Base-by-base conservation (phyloP, 2,888 invertebrate species). In the Pheosia gnoma region DNA sequence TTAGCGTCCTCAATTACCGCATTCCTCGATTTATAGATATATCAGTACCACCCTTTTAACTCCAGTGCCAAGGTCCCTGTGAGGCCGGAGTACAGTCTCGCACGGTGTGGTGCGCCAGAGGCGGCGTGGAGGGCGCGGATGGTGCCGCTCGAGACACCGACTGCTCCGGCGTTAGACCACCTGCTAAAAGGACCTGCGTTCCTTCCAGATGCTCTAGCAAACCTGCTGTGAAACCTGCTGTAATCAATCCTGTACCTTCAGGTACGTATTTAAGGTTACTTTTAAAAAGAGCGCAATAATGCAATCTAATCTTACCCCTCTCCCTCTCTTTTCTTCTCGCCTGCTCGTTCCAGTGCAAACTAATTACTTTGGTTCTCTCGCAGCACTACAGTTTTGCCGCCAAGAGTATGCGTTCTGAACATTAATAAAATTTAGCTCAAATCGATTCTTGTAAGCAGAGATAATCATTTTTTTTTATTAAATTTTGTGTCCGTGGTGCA, bases 41-140 rank as follows among this genome's bases (percentile, higher is more conserved):
- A 47, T n/a, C 47, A 47, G n/a, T 1, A 4, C n/a, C 11, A 47
- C 51, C 56, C 8, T 54, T 58, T 51, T 13, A 43, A 4, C 39
- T 38, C 2, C 56, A 94, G 94, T 94, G 94, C 72, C 79, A 85
- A 69, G 94, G 94, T 8, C 89, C 92, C 0, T 94, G 94, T 65
- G 91, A 91, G 59, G 94, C 95, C 38, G 91, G 91, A 1, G 84
- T 94, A 0, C 94, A 95, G 59, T 93, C 92, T 37, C 94, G 95
- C 4, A 89, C 94, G 6, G 91, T 94, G 38, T 95, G 95, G 88
- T 94, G 95, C 67, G 86, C 94, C 0, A 92, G 93, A 54, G 93
- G 89, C 49, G 88, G 92, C 2, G 82, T 72, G 25, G 90, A 83
- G 25, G 88, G 89, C 5, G 87, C 91, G 4, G 74, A 70, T 0